phyloP scores from a whole-genome alignment of 2,797 vertebrate species.

The Sarcoramphus papa region DNA sequence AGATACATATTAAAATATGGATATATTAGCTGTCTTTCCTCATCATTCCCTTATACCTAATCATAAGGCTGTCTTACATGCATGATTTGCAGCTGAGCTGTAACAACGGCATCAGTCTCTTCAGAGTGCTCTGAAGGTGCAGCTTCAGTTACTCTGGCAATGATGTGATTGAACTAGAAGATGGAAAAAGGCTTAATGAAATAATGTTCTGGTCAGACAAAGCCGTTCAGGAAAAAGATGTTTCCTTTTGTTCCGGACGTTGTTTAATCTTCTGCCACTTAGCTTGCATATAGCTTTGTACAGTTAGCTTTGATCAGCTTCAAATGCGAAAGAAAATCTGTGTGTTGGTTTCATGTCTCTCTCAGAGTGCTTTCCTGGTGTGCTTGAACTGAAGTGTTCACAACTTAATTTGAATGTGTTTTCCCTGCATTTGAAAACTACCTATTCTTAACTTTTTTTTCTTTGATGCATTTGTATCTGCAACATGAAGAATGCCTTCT shows the following conservation, averaged over 20 bases:
- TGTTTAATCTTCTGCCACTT: slow-evolving; percentile 10
- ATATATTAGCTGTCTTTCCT: background rate
- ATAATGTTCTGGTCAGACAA: background rate
- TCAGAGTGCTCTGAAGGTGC: background rate
- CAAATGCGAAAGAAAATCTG: background rate
- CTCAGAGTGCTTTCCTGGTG: background rate
- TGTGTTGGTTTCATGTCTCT: background rate
- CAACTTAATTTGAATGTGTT: background rate
- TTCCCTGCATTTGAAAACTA: background rate
- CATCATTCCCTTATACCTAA: background rate
- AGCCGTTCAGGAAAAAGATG: background rate
- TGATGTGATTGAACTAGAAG: background rate
- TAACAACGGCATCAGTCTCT: background rate
- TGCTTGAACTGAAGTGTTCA: background rate
- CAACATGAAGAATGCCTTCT: background rate
- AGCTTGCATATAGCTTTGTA: background rate
- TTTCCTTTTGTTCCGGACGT: background rate
- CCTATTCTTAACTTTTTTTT: background rate
- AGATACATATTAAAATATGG: slow-evolving; percentile 33
- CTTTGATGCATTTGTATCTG: background rate
- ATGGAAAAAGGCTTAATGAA: background rate
- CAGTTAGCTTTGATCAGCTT: background rate
- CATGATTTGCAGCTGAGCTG: slow-evolving; percentile 3
- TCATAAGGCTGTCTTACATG: background rate
- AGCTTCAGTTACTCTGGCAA: background rate